A percentile compares a stretch with the other conserved stretches of the same genome.
phyloP scores from a whole-genome alignment of 2,797 vertebrate species.

The Morus bassanus region DNA sequence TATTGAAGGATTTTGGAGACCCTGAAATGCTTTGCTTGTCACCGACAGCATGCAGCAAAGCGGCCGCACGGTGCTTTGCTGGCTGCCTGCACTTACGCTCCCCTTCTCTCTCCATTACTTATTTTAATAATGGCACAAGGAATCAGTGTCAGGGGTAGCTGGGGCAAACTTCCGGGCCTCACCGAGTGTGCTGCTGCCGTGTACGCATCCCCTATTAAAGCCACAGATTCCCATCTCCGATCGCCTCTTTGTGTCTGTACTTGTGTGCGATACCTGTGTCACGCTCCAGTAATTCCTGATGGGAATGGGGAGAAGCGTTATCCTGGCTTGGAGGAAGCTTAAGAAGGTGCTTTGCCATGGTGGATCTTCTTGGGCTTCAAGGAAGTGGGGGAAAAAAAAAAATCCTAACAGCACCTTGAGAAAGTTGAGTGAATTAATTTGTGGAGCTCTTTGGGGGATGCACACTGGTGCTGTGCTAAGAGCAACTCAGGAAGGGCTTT shows the following conservation, averaged over 20 bases:
- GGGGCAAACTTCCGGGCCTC: neutral
- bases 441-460: neutral
- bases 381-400: neutral
- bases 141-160: neutral
- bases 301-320: neutral
- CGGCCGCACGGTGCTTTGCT: fast-evolving
- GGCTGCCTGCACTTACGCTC: neutral
- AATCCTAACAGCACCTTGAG: neutral
- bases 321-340: neutral
- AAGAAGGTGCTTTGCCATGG: neutral
- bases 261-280: constrained; percentile 1
- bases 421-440: neutral
- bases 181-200: neutral
- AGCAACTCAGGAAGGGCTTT: neutral
- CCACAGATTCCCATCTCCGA: constrained; percentile 39
- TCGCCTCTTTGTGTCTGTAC: constrained; percentile 33
- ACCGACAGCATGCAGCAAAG: neutral
- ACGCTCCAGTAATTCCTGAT: neutral
- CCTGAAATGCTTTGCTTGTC: neutral
- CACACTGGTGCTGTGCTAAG: fast-evolving
- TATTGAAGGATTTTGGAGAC: neutral
- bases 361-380: neutral
- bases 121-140: neutral
- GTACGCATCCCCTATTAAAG: constrained; percentile 28
- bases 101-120: neutral